Conservation (phyloP, 2,113 vertebrate species). For the Sitta europaea region DNA sequence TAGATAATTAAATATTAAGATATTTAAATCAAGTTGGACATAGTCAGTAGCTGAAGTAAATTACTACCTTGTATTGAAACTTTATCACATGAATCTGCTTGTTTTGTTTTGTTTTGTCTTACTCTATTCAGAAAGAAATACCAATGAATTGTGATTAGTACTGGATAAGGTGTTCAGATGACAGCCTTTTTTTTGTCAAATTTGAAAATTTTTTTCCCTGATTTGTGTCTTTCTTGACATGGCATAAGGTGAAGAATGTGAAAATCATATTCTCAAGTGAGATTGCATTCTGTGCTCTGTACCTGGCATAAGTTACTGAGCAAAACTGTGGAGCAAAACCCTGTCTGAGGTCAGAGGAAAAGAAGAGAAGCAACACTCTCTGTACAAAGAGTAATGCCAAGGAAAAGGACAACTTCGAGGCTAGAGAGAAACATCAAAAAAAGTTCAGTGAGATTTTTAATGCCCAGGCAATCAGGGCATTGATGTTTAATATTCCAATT, state of each 20-base stretch:
- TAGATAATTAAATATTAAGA: slow-evolving; percentile 62
- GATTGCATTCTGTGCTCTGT: not conserved
- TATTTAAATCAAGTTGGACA: slow-evolving; percentile 49
- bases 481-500: not conserved
- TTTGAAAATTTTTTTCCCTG: not conserved
- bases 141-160: not conserved
- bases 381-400: not conserved
- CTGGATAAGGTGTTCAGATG: not conserved
- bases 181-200: not conserved
- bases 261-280: not conserved
- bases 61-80: slow-evolving; percentile 18
- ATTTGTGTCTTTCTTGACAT: not conserved
- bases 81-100: not conserved
- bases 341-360: not conserved
- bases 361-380: accelerated
- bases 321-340: not conserved
- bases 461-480: accelerated
- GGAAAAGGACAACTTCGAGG: not conserved
- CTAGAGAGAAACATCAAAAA: not conserved
- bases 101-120: not conserved
- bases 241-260: not conserved
- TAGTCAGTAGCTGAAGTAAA: not conserved
- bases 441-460: not conserved
- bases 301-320: not conserved
- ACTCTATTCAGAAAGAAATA: not conserved